Base-by-base conservation (phyloP, 2,888 invertebrate genomes). In the Drosophila nr. fundita region DNA sequence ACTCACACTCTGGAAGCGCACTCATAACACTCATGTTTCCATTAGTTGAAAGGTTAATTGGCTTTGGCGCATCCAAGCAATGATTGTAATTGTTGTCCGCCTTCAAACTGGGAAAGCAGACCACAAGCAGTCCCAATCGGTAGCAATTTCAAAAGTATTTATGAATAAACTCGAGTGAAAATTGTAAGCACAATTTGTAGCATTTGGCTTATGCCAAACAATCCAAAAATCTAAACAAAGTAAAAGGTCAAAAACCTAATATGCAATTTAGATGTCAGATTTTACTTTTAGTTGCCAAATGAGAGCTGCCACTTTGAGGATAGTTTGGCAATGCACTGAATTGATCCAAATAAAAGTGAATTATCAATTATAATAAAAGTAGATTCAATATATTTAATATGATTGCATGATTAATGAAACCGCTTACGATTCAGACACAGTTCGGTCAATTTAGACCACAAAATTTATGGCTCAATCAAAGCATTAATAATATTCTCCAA, bases 31-130 rank as follows among this genome's bases (percentile, higher is more conserved):
- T 52, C 49, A 57, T 34, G 50, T 49, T 61, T 49, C 61, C 59
- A 50, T 71, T 55, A 40, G 72, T 59, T 63, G 49, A 63, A 58
- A 60, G 63, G 55, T 68, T 66, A 80, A 63, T 60, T 54, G 45
- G 45, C 54, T 40, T 10, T 38, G 36, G 42, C 55, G 40, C 38
- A 45, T 24, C 27, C 2, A 61, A 57, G 55, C 55, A 68, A 42
- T 57, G 24, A 57, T 42, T 57, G 45, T 49, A 55, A 59, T 60
- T 66, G 62, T 42, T 55, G 30, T 32, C 53, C 54, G 32, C 18
- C 4, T 36, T 2, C 49, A 15, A 65, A 48, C 67, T 66, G 4
- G n/a, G 29, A 27, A 21, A 36, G 7, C 50, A 18, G 11, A 29
- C 29, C 55, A 52, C 18, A 27, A 42, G 32, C 32, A 32, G 32